Evolutionary conservation across 1,140 invertebrate genomes (phyloP).

Genomic region (Delia radicum): DNA sequence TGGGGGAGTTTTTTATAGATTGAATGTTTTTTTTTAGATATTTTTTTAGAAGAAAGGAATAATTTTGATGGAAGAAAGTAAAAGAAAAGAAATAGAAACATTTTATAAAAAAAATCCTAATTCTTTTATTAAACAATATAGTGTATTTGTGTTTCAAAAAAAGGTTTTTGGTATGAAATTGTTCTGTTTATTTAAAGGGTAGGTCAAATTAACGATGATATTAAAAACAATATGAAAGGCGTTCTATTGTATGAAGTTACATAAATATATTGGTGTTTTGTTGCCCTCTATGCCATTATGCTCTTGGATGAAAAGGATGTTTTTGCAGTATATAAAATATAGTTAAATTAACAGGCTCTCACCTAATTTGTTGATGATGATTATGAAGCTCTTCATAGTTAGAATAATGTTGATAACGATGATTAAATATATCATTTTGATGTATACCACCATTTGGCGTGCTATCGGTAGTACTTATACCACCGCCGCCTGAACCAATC

Average conservation of each 20-base stretch:
- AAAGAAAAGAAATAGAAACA: background rate
- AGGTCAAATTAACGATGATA: too few species aligned
- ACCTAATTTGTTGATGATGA: conserved; percentile 61
- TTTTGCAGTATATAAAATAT: background rate
- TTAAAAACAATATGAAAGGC: too few species aligned
- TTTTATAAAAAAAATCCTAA: background rate
- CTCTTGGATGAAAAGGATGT: background rate
- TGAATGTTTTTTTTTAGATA: background rate
- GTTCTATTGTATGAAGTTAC: background rate
- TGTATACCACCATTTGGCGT: conserved; percentile 46
- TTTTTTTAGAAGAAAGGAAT: background rate
- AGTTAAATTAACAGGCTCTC: conserved; percentile 31
- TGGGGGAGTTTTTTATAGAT: background rate
- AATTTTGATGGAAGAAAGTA: background rate
- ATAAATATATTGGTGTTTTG: background rate
- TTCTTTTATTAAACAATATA: too few species aligned
- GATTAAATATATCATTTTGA: conserved; percentile 56
- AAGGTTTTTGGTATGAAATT: too few species aligned
- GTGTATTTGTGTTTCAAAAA: too few species aligned
- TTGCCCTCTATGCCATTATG: background rate
- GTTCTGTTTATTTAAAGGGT: too few species aligned
- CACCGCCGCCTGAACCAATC: conserved; percentile 22
- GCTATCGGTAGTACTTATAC: background rate
- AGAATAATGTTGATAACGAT: conserved; percentile 72
- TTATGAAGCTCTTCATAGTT: conserved; percentile 78